Evolutionary conservation across 2,113 vertebrate genomes (phyloP).

Genomic region (Leptocoma aspasia): DNA sequence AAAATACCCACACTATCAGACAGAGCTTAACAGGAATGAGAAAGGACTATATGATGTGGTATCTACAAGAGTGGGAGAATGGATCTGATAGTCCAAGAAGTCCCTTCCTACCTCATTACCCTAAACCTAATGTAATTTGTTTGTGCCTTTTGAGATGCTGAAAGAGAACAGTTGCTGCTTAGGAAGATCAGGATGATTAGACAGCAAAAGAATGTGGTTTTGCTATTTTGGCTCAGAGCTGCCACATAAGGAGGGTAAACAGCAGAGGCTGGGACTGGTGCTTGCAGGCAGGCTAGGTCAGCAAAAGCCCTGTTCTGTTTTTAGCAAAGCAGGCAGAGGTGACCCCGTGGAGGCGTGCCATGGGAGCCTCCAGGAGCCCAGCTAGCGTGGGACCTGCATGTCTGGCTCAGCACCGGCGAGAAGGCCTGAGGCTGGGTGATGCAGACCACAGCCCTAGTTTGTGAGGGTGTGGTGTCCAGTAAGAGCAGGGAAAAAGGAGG

Average conservation of each 20-base stretch:
- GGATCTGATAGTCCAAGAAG: background rate
- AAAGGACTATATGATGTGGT: slow-evolving; percentile 17
- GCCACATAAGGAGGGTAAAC: background rate
- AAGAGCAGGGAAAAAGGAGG: background rate
- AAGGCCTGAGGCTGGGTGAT: background rate
- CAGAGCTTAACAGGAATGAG: background rate
- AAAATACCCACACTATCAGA: background rate
- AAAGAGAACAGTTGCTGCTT: slow-evolving; percentile 7
- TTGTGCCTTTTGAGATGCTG: background rate
- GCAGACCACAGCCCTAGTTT: background rate
- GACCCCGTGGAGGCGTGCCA: background rate
- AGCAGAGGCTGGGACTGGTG: background rate
- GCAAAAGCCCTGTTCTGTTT: background rate
- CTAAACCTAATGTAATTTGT: background rate
- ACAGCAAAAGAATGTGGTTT: slow-evolving; percentile 26
- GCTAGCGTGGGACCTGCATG: background rate
- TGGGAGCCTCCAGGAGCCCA: background rate
- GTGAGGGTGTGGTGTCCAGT: background rate
- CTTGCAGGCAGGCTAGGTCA: background rate
- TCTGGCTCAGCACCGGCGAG: background rate
- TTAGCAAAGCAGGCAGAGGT: background rate
- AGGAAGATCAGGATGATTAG: background rate
- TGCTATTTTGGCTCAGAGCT: slow-evolving; percentile 12
- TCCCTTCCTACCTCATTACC: background rate
- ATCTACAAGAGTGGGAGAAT: background rate